Base-by-base conservation (phyloP, 2,113 vertebrate species). In the Phylloscopus trochiloides region DNA sequence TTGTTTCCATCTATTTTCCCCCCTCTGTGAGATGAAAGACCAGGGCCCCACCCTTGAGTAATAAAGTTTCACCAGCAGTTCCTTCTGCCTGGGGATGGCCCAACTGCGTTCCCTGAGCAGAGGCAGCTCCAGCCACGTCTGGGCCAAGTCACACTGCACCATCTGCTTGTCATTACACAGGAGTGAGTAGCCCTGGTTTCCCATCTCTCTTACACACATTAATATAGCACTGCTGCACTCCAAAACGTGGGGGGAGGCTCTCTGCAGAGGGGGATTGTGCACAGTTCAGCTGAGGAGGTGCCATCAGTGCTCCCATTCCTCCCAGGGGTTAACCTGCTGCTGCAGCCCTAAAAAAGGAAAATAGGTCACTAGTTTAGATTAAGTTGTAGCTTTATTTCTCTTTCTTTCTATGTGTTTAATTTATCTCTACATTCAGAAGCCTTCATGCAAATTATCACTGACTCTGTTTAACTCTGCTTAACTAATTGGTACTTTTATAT, bases 401-500 rank as follows among this genome's bases (percentile, higher is more conserved):
- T 57, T 82, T 14, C 3, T 63, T 88, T 34, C 40, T 20, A 17
- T 0, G 2, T 43, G 18, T 87, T 92, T 34, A 21, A 73, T 91
- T 93, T 87, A 47, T 68, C 34, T 88, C 61, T 75, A 13, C 38
- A 4, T 79, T 92, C 54, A 62, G 42, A 81, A 75, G 38, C 45
- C 76, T 67, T 88, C 25, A 68, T 70, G 88, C 79, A 95, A 95
- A 95, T 94, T 59, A 68, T 50, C 66, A 65, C 32, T 38, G 71
- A 43, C 81, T 91, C 52, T 79, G 20, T 94, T 86, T 93, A 86
- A 86, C 73, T 93, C 88, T 90, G 73, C 67, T 86, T 93, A 92
- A 94, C 82, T 94, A 94, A 95, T 96, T 95, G 88, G 68, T 88
- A 57, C 65, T 92, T 86, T 67, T 90, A 62, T 85, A 84, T 93